Base-by-base conservation (phyloP, 23 tunicate species). In the Pegea sp. region DNA sequence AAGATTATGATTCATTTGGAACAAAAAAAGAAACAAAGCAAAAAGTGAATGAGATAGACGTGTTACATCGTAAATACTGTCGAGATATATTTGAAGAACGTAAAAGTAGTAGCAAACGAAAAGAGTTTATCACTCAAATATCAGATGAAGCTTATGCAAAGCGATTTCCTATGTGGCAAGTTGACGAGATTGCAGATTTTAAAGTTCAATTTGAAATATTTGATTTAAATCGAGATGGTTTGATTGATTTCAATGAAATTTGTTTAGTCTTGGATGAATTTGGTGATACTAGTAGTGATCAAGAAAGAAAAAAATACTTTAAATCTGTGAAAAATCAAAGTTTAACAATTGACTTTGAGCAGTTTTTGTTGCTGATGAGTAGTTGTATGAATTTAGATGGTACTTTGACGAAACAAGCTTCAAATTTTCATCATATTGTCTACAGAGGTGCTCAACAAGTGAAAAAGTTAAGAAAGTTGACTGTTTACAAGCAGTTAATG, bases 211-310 rank as follows among this genome's bases (percentile, higher is more conserved):
- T 84, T 61, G 62, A 67, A 63, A 58, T 73, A 22, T 84, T 84
- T 57, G 95, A 84, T 44, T 27, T 63, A 24, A 84, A 84, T 38
- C 64, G 84, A 16, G 95, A 84, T 58, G 95, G 95, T 3, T 30
- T 84, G 19, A 73, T 84, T 48, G 95, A 84, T 49, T 84, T 62
- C 44, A 68, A 56, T 30, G 95, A 84, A 63, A 67, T 84, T 76
- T 62, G 61, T 33, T 20, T 44, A 33, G 84, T 84, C 16, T 46
- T 84, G 26, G 84, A 84, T 49, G 69, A 68, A 55, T 63, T 74
- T 33, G 95, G 95, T 13, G 95, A 84, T 32, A 43, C 33, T 2
- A 84, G 95, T 60, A 49, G 54, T 27, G 67, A 56, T 54, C 60
- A 80, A 30, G 79, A 80, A 44, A 42, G 93, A 22, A 18, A 28